These are phyloP conservation scores for Aulostomus chinensis DNA, from an alignment of 2,797 vertebrate genomes.

Conservation along the genomic window DNA sequence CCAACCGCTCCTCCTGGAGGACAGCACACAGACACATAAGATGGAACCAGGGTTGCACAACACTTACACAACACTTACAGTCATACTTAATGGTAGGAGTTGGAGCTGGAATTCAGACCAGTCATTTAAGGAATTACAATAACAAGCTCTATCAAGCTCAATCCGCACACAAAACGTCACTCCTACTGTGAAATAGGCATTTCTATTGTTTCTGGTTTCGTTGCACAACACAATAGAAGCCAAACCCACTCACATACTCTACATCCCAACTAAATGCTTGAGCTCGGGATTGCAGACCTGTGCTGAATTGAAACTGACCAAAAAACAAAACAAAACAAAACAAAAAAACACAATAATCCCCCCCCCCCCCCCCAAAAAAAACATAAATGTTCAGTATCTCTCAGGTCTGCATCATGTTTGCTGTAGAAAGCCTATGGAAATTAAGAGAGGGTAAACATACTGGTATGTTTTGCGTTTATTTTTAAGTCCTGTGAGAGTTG, in stretches of 20 bases:
- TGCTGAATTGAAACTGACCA: conserved; percentile 32
- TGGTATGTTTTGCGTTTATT: conserved; percentile 45
- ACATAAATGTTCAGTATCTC: conserved; percentile 39
- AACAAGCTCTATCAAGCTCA: conserved; percentile 55
- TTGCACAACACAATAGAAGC: conserved; percentile 59
- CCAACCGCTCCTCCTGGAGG: conserved; percentile 63
- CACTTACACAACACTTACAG: conserved; percentile 65
- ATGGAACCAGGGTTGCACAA: conserved; percentile 61
- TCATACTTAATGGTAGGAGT: conserved; percentile 60
- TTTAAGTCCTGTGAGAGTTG: conserved; percentile 59
- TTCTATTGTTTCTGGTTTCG: conserved; percentile 42
- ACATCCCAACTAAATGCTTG: conserved; percentile 52
- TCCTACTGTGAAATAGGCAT: conserved; percentile 56
- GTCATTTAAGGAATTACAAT: conserved; percentile 54
- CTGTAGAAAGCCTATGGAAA: conserved; percentile 56
- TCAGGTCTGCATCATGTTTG: conserved; percentile 74
- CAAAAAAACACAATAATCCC: too few relatives aligned
- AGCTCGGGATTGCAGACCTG: conserved; percentile 54
- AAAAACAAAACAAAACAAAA: too few relatives aligned
- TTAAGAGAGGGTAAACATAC: conserved; percentile 41
- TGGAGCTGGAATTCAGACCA: conserved; percentile 35
- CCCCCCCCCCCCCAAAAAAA: too few relatives aligned
- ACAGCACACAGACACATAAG: conserved; percentile 57
- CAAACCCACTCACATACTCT: conserved; percentile 55
- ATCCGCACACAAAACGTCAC: conserved; percentile 43